Conservation (phyloP, 2,888 invertebrate genomes). For the Machimus atricapillus region DNA sequence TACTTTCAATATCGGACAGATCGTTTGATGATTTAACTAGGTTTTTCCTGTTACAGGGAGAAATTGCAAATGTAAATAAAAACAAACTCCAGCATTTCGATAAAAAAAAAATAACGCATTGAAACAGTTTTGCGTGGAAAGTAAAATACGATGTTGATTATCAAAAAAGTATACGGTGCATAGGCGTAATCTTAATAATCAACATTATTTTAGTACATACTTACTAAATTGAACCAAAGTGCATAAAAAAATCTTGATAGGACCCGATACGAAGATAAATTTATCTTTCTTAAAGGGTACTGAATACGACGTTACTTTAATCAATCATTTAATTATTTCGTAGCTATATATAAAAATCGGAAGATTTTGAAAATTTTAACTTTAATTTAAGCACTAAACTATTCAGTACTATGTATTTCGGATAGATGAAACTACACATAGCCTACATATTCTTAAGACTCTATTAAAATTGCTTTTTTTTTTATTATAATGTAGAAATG, state of each 20-base stretch:
- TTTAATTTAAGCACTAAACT: not conserved
- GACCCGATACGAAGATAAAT: not conserved
- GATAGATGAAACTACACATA: too few species aligned
- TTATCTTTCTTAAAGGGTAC: not conserved
- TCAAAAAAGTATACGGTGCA: not conserved
- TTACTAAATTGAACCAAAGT: not conserved
- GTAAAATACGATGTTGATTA: not conserved
- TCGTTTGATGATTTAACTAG: constrained; percentile 23
- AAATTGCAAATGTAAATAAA: constrained; percentile 45
- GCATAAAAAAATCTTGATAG: not conserved
- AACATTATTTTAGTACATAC: not conserved
- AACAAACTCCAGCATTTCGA: constrained; percentile 46
- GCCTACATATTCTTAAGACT: too few species aligned
- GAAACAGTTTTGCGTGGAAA: constrained; percentile 14
- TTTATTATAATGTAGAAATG: too few species aligned
- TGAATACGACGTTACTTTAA: not conserved
- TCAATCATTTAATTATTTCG: not conserved
- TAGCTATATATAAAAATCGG: not conserved
- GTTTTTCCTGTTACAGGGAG: constrained; percentile 49
- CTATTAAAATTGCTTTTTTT: too few species aligned
- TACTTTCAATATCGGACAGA: constrained; percentile 29
- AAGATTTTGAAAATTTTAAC: not conserved
- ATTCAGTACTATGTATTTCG: not conserved
- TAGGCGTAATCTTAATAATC: not conserved
- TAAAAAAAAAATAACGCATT: not conserved